Base-by-base conservation (phyloP, 1,140 invertebrate species). In the Aphelenchoides avenae region DNA sequence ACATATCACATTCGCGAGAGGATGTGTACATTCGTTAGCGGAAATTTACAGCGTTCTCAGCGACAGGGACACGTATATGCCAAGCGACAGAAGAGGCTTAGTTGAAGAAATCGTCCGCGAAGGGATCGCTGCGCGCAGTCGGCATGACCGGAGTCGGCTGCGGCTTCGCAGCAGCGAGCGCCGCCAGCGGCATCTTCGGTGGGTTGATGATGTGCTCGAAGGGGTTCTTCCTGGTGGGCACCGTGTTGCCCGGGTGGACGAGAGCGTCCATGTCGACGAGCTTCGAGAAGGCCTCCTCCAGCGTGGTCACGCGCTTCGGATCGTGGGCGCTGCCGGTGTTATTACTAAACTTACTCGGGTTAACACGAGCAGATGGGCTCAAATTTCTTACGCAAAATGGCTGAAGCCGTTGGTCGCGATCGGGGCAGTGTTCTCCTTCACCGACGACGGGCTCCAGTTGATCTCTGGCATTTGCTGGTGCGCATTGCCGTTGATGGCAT, bases 231-330 rank as follows among this genome's bases (percentile, higher is more conserved):
- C 72, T 71, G 13, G 48, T 64, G 47, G 56, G 48, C 15, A 52
- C 36, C 3, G 62, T 26, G n/a, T 51, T 31, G n/a, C 15, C 27
- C 33, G 39, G 26, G 9, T 24, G 22, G 11, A 55, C 40, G 15
- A 75, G 67, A 29, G 52, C 44, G 39, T 75, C 65, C 65, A 75
- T 75, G 52, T 75, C 69, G 5, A 75, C 74, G 11, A 75, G 56
- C 42, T 75, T 75, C 20, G 55, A 43, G 48, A 75, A 75, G 5
- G 72, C 72, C 22, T 75, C 74, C 40, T 74, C 73, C 46, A 74
- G 47, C 6, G 67, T 68, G 18, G 44, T 67, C 22, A 71, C 73
- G 46, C 56, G 44, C 1, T 27, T 37, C 18, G 55, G 27, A n/a
- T 60, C 56, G 24, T 60, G 43, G n/a, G 55, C 58, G 51, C 26